Percentiles rank a stretch among this genome's conserved stretches.
Evolutionary conservation across 2,888 invertebrate genomes (phyloP).

Genomic region (Tuberolachnus salignus): DNA sequence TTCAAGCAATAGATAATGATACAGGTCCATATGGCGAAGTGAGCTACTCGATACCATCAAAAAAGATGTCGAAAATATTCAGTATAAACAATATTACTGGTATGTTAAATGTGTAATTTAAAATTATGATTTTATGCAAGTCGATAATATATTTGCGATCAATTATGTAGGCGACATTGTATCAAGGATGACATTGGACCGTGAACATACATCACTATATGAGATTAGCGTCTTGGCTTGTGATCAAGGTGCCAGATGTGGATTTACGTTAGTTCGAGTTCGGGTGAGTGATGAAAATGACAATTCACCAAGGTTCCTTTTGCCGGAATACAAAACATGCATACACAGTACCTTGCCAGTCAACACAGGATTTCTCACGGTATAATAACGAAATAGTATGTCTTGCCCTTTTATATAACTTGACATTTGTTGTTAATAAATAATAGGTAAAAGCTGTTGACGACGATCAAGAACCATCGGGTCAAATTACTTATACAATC

Average conservation of each 20-base stretch:
- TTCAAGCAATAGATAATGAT: conserved; percentile 77
- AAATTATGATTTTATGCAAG: conserved; percentile 7
- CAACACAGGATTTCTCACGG: conserved; percentile 69
- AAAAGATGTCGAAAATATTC: conserved; percentile 74
- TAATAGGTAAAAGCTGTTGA: conserved; percentile 71
- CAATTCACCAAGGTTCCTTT: conserved; percentile 77
- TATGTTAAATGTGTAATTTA: conserved; percentile 40
- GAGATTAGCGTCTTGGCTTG: conserved; percentile 81
- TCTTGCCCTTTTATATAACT: conserved; percentile 12
- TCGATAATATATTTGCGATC: neutral
- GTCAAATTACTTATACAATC: conserved; percentile 76
- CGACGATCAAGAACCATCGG: conserved; percentile 76
- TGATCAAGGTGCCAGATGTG: conserved; percentile 80
- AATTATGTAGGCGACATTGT: conserved; percentile 61
- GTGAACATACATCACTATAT: conserved; percentile 73
- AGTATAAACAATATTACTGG: conserved; percentile 75
- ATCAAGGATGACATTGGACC: conserved; percentile 67
- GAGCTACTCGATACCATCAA: conserved; percentile 79
- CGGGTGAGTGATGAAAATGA: conserved; percentile 85
- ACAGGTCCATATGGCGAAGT: conserved; percentile 65
- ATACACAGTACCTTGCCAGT: conserved; percentile 69
- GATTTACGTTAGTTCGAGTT: conserved; percentile 78
- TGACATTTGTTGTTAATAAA: neutral
- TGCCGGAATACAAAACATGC: conserved; percentile 78
- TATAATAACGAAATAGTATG: conserved; percentile 60